These are phyloP conservation scores for Volucella bombylans DNA, from an alignment of 2,888 invertebrate species.

Conservation along the genomic window DNA sequence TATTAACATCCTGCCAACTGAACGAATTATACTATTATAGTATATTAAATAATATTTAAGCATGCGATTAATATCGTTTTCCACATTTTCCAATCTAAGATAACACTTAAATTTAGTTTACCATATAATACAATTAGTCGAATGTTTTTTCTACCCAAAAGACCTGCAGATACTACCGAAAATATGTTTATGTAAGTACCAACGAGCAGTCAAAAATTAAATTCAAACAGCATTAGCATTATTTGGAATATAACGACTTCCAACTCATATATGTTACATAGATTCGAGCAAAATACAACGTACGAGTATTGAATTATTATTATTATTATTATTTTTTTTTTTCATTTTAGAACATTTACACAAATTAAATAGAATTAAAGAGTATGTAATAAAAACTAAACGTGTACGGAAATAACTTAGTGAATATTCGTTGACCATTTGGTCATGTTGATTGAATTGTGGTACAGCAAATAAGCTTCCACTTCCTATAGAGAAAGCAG, in stretches of 20 bases:
- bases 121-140: background rate
- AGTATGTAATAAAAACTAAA: conserved; percentile 10
- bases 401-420: background rate
- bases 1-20: too few species aligned
- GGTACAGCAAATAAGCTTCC: conserved; percentile 33
- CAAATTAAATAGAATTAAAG: conserved; percentile 20
- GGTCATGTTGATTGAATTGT: conserved; percentile 11
- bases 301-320: background rate
- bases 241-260: background rate
- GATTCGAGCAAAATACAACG: conserved; percentile 24
- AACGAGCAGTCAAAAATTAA: conserved; percentile 9
- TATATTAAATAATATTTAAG: too few species aligned
- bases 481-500: background rate
- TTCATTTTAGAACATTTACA: conserved; percentile 2
- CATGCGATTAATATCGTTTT: background rate
- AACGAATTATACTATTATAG: too few species aligned
- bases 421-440: background rate
- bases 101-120: conserved; percentile 13
- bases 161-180: background rate
- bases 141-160: background rate
- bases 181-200: background rate
- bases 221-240: conserved; percentile 27
- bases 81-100: conserved; percentile 1
- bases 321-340: background rate
- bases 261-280: conserved; percentile 16